Evolutionary conservation across 2,888 invertebrate genomes (phyloP), one percentile per base, ranked within the genome.

Genomic region (Eristalinus aeneus): DNA sequence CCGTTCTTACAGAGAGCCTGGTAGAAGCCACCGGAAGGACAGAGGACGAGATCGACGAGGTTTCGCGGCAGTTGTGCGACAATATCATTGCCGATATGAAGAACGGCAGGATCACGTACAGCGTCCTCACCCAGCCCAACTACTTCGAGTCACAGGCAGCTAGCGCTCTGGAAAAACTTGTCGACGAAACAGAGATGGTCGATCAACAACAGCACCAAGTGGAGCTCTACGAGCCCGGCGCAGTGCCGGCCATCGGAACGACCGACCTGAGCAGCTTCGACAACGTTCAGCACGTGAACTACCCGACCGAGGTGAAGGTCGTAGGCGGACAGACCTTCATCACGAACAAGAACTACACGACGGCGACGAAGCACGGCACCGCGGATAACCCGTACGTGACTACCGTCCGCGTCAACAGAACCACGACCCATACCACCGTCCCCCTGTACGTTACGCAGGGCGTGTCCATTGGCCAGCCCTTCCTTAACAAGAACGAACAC

Each of bases 101-200:
- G 5, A 90, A 89, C 54, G 92, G 92, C 4, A 81, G 88, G 6
- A 54, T 91, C 0, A 89, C 69, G 36, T 91, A 92, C 16, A 88
- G 64, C 12, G 89, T 90, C 27, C 90, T 92, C 16, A 88, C 89
- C 0, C 90, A 92, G 74, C 91, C 92, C 0, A 90, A 90, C 56
- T 93, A 90, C 83, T 93, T 93, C 73, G 93, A 93, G 72, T 88
- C 89, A 31, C 90, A 91, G 64, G 91, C 92, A 0, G 90, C 90
- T 0, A 88, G 90, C 10, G 79, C 89, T 4, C 84, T 93, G 34
- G 90, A 92, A 54, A 88, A 88, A 67, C 78, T 89, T 8, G 87
- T 75, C 9, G 73, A 72, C 0, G 82, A 83, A 6, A 73, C 82
- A 5, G 88, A 88, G 27, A 87, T 89, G 12, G 77, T 87, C 58